Evolutionary conservation across 2,113 vertebrate genomes (phyloP).

Genomic region (Centropus bengalensis): DNA sequence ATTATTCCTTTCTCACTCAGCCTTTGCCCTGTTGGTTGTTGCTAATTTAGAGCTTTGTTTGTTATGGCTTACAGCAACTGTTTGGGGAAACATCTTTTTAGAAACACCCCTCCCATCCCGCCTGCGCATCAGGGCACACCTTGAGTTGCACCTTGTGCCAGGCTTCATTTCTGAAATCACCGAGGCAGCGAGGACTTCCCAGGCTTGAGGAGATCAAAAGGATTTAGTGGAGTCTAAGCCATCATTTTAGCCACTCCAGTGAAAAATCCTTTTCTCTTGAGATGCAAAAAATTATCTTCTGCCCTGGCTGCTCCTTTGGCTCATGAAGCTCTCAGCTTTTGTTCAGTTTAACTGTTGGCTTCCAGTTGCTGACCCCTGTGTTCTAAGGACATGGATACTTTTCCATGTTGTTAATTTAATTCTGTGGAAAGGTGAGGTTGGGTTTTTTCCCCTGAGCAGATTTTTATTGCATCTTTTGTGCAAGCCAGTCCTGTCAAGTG

Average conservation of each 20-base stretch:
- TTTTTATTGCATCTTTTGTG: not conserved
- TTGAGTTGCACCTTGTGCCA: not conserved
- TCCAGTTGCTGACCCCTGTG: not conserved
- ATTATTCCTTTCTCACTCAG: not conserved
- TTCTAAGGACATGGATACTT: not conserved
- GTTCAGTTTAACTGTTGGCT: not conserved
- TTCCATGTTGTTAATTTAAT: not conserved
- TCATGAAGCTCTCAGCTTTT: not conserved
- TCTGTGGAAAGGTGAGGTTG: not conserved
- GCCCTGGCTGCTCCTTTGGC: not conserved
- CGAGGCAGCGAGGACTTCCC: not conserved
- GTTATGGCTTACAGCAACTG: not conserved
- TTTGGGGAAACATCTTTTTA: conserved; percentile 26
- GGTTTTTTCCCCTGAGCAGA: not conserved
- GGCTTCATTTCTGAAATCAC: not conserved
- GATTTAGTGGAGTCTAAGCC: not conserved
- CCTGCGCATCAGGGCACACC: not conserved
- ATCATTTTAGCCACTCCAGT: not conserved
- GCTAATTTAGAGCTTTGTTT: conserved; percentile 26
- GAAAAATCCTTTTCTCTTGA: not conserved
- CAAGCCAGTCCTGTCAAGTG: not conserved
- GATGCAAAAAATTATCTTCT: not conserved
- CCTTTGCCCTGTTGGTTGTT: not conserved
- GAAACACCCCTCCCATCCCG: conserved; percentile 13
- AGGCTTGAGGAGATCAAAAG: not conserved